Percentiles rank a stretch among this genome's conserved stretches.
phyloP scores from a whole-genome alignment of 1,140 invertebrate genomes.

The Formica selysi region DNA sequence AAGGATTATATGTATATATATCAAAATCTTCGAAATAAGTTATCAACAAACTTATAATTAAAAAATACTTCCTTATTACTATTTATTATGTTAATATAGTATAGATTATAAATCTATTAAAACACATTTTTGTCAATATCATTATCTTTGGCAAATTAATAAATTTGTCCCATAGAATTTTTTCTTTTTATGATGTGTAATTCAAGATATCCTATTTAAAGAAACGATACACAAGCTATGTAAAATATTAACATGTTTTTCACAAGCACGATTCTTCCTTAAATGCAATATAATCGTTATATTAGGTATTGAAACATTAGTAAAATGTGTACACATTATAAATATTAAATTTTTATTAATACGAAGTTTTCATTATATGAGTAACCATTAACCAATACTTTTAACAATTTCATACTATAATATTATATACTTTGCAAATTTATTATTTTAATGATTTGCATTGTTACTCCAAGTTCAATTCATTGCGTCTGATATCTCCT shows the following conservation, averaged over 20 bases:
- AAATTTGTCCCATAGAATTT: conserved; percentile 36
- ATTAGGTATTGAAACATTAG: conserved; percentile 38
- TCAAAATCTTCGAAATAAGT: not conserved
- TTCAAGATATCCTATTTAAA: not conserved
- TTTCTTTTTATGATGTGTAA: conserved; percentile 24
- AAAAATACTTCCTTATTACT: not conserved
- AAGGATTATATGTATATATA: no score
- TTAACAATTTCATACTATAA: conserved; percentile 71
- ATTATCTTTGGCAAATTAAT: conserved; percentile 32
- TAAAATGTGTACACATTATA: conserved; percentile 74
- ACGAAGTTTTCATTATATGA: conserved; percentile 72
- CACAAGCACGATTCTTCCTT: not conserved
- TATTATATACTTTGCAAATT: conserved; percentile 50
- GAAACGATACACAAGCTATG: conserved; percentile 10
- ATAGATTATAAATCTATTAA: conserved; percentile 53
- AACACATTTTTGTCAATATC: not conserved
- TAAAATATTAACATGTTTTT: not conserved
- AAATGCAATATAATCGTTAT: not conserved
- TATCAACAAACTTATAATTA: not conserved
- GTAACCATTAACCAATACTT: conserved; percentile 77
- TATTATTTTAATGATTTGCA: conserved; percentile 55
- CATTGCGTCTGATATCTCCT: conserved; percentile 40
- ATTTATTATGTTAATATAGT: not conserved
- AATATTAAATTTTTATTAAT: conserved; percentile 82
- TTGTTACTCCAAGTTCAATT: conserved; percentile 40